Conservation (phyloP, 2,797 vertebrate species). For the Enteromius viviparus region DNA sequence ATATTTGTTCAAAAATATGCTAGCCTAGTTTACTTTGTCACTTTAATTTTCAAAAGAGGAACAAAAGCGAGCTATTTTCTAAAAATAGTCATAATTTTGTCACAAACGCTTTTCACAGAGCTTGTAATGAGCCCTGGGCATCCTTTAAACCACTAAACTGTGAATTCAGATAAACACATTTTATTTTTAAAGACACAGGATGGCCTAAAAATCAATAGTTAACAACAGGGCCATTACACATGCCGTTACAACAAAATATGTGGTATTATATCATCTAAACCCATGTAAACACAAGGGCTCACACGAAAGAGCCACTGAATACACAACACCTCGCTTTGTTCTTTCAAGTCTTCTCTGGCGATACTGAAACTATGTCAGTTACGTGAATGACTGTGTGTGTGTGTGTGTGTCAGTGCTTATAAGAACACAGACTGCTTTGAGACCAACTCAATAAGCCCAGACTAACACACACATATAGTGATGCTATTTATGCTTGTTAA, state of each 20-base stretch:
- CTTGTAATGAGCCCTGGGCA: background rate
- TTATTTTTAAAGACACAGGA: background rate
- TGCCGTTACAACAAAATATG: background rate
- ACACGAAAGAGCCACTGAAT: slow-evolving; percentile 8
- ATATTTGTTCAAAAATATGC: background rate
- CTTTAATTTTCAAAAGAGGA: background rate
- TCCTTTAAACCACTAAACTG: background rate
- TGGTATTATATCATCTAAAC: background rate
- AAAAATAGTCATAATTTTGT: background rate
- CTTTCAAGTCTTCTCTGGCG: background rate
- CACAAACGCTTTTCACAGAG: background rate
- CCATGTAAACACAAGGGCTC: slow-evolving; percentile 13
- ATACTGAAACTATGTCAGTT: slow-evolving; percentile 15
- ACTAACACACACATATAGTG: slow-evolving; percentile 5
- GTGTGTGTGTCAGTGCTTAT: slow-evolving; percentile 20
- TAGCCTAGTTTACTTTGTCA: background rate
- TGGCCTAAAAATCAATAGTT: background rate
- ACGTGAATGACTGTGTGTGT: slow-evolving; percentile 20
- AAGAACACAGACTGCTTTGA: slow-evolving; percentile 44
- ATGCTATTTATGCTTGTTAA: slow-evolving; percentile 16
- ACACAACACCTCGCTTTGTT: slow-evolving; percentile 35
- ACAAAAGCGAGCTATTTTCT: background rate
- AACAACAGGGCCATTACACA: slow-evolving; percentile 12
- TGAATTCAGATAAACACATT: too few species aligned
- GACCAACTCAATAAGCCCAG: slow-evolving; percentile 39